Conservation (phyloP, 2,888 invertebrate species). For the Andrena praecox region DNA sequence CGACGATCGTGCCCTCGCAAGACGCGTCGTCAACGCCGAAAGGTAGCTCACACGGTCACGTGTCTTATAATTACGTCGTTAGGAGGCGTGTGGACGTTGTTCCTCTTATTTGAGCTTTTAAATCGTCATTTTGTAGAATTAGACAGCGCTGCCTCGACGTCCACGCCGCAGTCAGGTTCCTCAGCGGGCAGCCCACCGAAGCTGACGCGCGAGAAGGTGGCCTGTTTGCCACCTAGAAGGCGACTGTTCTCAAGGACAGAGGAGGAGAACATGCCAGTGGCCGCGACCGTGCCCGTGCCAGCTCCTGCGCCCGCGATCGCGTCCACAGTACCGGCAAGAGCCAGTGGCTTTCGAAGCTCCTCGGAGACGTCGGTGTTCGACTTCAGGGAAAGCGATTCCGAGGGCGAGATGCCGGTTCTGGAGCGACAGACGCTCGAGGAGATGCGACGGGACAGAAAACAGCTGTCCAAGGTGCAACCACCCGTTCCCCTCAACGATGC, state of each 20-base stretch:
- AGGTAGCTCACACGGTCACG: conserved; percentile 69
- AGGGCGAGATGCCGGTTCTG: conserved; percentile 87
- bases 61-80: not conserved
- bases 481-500: conserved; percentile 84
- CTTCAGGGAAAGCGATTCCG: conserved; percentile 88
- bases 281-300: conserved; percentile 72
- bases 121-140: conserved; percentile 52
- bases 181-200: conserved; percentile 85
- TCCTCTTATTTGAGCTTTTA: not conserved
- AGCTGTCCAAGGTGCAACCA: conserved; percentile 88
- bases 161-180: conserved; percentile 80
- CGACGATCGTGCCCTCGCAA: conserved; percentile 71
- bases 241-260: conserved; percentile 88
- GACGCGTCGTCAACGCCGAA: conserved; percentile 77
- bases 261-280: conserved; percentile 80
- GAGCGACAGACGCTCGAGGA: conserved; percentile 90
- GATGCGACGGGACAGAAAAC: conserved; percentile 87
- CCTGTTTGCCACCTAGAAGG: conserved; percentile 84
- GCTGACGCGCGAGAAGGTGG: conserved; percentile 84
- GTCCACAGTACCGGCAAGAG: conserved; percentile 82
- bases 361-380: conserved; percentile 89
- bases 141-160: conserved; percentile 78
- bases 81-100: no score
- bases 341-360: conserved; percentile 86
- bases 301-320: conserved; percentile 79